Conservation (phyloP, 2,888 invertebrate species). For the Drosophila paranaensis region DNA sequence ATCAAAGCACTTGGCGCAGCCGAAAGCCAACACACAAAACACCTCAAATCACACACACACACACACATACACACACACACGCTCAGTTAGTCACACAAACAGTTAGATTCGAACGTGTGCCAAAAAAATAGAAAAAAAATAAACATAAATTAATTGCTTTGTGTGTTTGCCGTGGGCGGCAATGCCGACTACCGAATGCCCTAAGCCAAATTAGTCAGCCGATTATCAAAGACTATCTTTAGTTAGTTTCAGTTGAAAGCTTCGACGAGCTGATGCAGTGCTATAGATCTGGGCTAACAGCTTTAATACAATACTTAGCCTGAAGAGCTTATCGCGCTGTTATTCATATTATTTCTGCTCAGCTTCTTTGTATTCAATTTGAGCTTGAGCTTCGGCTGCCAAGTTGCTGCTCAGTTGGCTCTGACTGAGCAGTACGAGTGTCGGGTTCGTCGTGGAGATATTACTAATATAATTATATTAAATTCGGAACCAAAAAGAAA, state of each 20-base stretch:
- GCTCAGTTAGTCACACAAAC: constrained; percentile 15
- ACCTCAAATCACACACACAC: constrained; percentile 31
- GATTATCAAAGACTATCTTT: constrained; percentile 2
- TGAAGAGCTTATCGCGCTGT: neutral
- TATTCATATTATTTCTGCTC: neutral
- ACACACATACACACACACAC: constrained; percentile 29
- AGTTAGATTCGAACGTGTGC: constrained; percentile 58
- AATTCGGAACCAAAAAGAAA: constrained; percentile 7
- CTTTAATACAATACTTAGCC: neutral
- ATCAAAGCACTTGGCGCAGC: constrained; percentile 52
- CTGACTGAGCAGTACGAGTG: constrained; percentile 6
- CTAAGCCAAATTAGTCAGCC: constrained; percentile 12
- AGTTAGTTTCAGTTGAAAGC: neutral
- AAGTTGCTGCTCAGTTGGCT: constrained; percentile 1
- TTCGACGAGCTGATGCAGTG: neutral
- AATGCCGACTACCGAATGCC: constrained; percentile 40
- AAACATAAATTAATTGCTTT: constrained; percentile 68
- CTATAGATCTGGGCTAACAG: neutral
- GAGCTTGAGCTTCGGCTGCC: neutral
- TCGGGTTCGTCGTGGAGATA: neutral
- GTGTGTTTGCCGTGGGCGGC: constrained; percentile 17
- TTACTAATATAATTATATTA: neutral
- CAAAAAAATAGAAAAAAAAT: constrained; percentile 62
- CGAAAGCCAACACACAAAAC: constrained; percentile 32
- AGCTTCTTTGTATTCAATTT: neutral